A percentile compares a stretch with the other conserved stretches of the same genome.
phyloP scores from a whole-genome alignment of 1,140 invertebrate species.

The Holcopasites calliopsidis region DNA sequence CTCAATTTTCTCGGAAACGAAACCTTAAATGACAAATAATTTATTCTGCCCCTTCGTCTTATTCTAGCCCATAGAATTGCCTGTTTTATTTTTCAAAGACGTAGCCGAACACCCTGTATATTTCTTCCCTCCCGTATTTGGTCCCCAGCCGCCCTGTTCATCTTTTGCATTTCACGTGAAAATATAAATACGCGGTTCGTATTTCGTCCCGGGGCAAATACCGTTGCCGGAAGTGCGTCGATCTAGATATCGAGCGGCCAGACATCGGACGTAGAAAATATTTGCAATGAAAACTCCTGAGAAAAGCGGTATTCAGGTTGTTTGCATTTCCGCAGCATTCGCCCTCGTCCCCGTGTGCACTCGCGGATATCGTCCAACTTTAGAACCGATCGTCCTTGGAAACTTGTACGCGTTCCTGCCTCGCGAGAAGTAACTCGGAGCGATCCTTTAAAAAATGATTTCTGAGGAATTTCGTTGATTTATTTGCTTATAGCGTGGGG shows the following conservation, averaged over 20 bases:
- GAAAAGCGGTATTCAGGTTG: constrained; percentile 37
- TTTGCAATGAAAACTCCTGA: constrained; percentile 44
- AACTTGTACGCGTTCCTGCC: constrained; percentile 17
- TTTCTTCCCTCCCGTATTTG: neutral
- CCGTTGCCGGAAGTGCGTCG: constrained; percentile 19
- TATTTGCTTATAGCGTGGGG: neutral
- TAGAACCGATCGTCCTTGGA: constrained; percentile 6
- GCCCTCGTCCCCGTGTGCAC: neutral
- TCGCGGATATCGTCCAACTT: constrained; percentile 48
- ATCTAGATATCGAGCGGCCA: constrained; percentile 41
- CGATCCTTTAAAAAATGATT: constrained; percentile 21
- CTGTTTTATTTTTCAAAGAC: neutral
- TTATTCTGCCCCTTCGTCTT: no score
- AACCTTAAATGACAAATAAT: no score
- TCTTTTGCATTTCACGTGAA: neutral
- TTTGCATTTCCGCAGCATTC: constrained; percentile 43
- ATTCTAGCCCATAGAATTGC: no score
- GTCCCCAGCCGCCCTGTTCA: no score
- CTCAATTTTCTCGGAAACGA: no score
- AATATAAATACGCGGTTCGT: constrained; percentile 32
- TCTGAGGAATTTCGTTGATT: constrained; percentile 9
- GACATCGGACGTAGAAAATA: constrained; percentile 52
- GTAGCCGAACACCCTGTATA: neutral
- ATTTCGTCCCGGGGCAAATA: constrained; percentile 18
- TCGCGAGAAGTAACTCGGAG: constrained; percentile 9